Base-by-base conservation (phyloP, 2,888 invertebrate genomes). In the Mythimna loreyi region DNA sequence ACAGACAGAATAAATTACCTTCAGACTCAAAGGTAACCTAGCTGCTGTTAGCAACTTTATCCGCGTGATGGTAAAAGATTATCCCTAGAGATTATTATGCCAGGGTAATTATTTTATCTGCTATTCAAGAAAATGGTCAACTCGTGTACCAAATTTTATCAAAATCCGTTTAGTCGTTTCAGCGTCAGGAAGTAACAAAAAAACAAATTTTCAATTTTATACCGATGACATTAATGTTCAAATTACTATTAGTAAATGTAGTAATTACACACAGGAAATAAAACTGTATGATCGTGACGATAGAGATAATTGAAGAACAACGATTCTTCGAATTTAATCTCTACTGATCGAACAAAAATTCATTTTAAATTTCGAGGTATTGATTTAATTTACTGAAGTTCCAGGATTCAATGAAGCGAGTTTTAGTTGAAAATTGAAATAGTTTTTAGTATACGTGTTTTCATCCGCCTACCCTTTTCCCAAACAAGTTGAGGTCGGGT, bases 341-440 rank as follows among this genome's bases (percentile, higher is more conserved):
- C 28, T 9, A n/a, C 36, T 45, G 19, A 49, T 11, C 7, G 6
- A 36, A 58, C 16, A 0, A 36, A 45, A 19, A 28, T 21, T 36
- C 4, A 36, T 36, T 36, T 36, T 36, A 13, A 1, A 36, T 36
- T 16, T 28, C 43, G 33, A 28, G 7, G 7, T 7, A 28, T 53
- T 45, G 0, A n/a, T 49, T 67, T 40, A 50, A 7, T 66, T 55
- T 16, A 25, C 7, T 21, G 21, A 72, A 49, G 49, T 73, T 64
- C 56, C 5, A 49, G 25, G 3, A 72, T 25, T 64, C n/a, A 28
- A 16, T 70, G 53, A 72, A 47, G 8, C n/a, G 43, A 43, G 43
- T 45, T 63, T 43, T 11, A 47, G 21, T 63, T 21, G 45, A 49
- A 74, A 47, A 72, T 72, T 74, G 47, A 25, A 66, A 74, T 74